Evolutionary conservation across 2,888 invertebrate species (phyloP).

Genomic region (Beris chalybata): DNA sequence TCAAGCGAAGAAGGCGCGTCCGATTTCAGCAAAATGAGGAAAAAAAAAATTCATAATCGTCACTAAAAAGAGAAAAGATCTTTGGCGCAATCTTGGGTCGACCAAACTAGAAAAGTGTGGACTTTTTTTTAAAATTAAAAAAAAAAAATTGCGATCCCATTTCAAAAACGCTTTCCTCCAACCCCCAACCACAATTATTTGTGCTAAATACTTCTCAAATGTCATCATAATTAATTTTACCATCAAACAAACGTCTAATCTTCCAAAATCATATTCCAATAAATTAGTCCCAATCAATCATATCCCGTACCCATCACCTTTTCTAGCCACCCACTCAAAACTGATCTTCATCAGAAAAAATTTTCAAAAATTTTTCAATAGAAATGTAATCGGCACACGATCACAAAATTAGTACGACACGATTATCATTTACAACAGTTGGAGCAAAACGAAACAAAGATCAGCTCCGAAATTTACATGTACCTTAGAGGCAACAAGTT

Average conservation of each 20-base stretch:
- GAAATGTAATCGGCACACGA: constrained; percentile 31
- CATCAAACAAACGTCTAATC: constrained; percentile 11
- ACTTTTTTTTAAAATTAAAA: too few species aligned
- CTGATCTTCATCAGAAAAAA: constrained; percentile 13
- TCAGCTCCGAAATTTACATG: constrained; percentile 20
- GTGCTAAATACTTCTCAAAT: constrained; percentile 3
- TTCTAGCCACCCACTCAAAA: constrained; percentile 25
- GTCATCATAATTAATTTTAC: constrained; percentile 27
- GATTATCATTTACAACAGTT: constrained; percentile 28
- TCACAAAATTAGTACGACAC: constrained; percentile 32
- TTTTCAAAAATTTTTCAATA: constrained; percentile 16
- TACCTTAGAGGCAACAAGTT: constrained; percentile 8
- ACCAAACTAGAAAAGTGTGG: too few species aligned
- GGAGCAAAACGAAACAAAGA: constrained; percentile 26
- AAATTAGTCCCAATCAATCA: constrained; percentile 31
- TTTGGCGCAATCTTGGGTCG: too few species aligned
- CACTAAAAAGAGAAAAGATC: too few species aligned
- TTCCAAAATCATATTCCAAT: constrained; percentile 18
- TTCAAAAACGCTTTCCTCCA: too few species aligned
- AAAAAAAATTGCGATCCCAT: too few species aligned
- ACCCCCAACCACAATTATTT: too few species aligned
- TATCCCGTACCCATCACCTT: constrained; percentile 14
- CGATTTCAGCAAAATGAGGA: neutral
- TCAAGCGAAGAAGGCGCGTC: neutral
- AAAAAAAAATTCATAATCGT: too few species aligned